These are phyloP conservation scores for Fopius arisanus DNA, from an alignment of 1,140 invertebrate species.

Conservation along the genomic window DNA sequence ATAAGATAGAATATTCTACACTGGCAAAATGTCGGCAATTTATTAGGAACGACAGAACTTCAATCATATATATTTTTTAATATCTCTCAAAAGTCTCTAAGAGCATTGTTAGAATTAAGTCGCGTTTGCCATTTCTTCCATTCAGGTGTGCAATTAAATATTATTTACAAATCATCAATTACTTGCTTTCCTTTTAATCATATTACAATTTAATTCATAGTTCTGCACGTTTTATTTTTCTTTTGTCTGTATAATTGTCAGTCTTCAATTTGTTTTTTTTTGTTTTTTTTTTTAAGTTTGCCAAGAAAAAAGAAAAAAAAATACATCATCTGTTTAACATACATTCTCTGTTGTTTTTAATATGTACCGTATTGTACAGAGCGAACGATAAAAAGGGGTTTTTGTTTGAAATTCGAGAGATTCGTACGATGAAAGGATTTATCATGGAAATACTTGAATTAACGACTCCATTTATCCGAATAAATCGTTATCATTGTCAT, in stretches of 20 bases:
- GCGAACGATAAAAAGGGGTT: slow-evolving; percentile 14
- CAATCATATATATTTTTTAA: slow-evolving; percentile 43
- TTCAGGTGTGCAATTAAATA: slow-evolving; percentile 57
- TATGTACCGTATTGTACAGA: slow-evolving; percentile 16
- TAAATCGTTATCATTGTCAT: neutral
- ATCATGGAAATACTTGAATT: neutral
- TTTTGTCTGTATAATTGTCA: slow-evolving; percentile 58
- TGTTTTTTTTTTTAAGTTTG: slow-evolving; percentile 49
- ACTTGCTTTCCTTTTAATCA: slow-evolving; percentile 50
- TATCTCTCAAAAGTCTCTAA: slow-evolving; percentile 18
- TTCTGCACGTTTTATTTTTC: slow-evolving; percentile 54
- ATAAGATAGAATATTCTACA: slow-evolving; percentile 39
- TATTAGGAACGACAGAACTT: slow-evolving; percentile 51
- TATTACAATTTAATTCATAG: slow-evolving; percentile 58
- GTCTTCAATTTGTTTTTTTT: slow-evolving; percentile 63
- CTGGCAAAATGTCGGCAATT: slow-evolving; percentile 52
- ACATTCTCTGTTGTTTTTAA: slow-evolving; percentile 32
- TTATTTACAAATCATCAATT: slow-evolving; percentile 63
- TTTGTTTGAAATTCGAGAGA: neutral
- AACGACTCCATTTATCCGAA: neutral
- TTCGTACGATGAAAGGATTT: neutral
- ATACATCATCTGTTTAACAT: slow-evolving; percentile 51
- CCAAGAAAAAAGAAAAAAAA: slow-evolving; percentile 41
- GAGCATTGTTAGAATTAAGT: slow-evolving; percentile 53
- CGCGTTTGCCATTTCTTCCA: slow-evolving; percentile 55